phyloP scores from a whole-genome alignment of 2,797 vertebrate genomes.

The Taenioides sp. region DNA sequence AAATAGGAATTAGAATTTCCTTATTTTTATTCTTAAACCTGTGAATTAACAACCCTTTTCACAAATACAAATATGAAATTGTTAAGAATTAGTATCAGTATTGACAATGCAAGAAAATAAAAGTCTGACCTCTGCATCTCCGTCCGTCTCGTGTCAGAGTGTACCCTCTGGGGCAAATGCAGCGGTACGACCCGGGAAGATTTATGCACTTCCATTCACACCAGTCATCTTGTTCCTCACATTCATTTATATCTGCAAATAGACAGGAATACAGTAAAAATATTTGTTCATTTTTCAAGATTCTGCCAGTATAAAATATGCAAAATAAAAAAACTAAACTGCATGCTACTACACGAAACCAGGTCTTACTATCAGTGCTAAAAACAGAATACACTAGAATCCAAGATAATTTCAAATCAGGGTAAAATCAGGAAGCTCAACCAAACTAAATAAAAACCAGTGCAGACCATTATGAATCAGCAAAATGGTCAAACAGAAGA shows the following conservation, averaged over 20 bases:
- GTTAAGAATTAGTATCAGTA: too few species aligned
- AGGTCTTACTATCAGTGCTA: background rate
- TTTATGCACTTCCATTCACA: constrained; percentile 73
- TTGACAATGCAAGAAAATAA: too few species aligned
- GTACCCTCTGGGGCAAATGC: constrained; percentile 68
- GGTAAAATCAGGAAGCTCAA: too few species aligned
- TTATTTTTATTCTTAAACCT: too few species aligned
- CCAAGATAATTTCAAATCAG: too few species aligned
- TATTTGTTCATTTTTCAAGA: background rate
- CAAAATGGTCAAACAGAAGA: too few species aligned
- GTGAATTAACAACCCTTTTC: too few species aligned
- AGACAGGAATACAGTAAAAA: background rate
- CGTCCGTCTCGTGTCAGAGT: constrained; percentile 42
- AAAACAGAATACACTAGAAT: too few species aligned
- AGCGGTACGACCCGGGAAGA: constrained; percentile 66
- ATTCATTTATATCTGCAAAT: constrained; percentile 71
- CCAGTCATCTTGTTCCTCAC: constrained; percentile 35
- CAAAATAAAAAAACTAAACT: background rate
- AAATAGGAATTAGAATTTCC: too few species aligned
- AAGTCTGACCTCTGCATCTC: constrained; percentile 60
- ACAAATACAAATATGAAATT: too few species aligned
- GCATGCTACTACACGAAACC: background rate
- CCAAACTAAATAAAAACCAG: too few species aligned
- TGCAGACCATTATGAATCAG: too few species aligned
- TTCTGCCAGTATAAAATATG: background rate